Percentiles rank a stretch among this genome's conserved stretches.
These are phyloP conservation scores for Drosophila falleni DNA, from an alignment of 2,888 invertebrate genomes.

Conservation along the genomic window DNA sequence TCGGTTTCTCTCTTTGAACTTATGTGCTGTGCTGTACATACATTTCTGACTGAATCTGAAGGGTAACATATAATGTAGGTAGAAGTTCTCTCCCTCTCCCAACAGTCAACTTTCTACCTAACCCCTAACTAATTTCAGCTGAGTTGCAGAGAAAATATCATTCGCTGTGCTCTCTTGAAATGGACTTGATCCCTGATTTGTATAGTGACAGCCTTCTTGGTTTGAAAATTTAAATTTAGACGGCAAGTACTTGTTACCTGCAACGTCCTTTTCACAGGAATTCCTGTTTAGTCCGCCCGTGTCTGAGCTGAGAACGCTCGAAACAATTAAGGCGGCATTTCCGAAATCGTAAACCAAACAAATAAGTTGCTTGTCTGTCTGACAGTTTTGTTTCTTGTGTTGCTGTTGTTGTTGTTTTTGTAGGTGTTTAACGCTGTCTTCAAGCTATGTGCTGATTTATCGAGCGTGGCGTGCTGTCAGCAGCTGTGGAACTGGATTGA, in stretches of 20 bases:
- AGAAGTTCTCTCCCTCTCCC: slow-evolving; percentile 7
- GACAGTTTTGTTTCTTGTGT: slow-evolving; percentile 6
- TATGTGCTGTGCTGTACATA: slow-evolving; percentile 31
- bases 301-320: slow-evolving; percentile 37
- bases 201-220: slow-evolving; percentile 6
- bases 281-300: slow-evolving; percentile 19
- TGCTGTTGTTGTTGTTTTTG: slow-evolving; percentile 29
- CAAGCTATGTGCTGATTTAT: slow-evolving; percentile 62
- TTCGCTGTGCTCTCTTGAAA: slow-evolving; percentile 29
- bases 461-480: slow-evolving; percentile 53
- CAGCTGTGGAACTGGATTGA: slow-evolving; percentile 47
- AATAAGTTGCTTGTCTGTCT: slow-evolving; percentile 48
- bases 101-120: slow-evolving; percentile 31
- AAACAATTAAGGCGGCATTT: slow-evolving; percentile 69
- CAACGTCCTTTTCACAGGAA: slow-evolving; percentile 28
- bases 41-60: slow-evolving; percentile 5
- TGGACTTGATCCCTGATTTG: slow-evolving; percentile 50
- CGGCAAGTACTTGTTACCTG: slow-evolving; percentile 35
- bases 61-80: slow-evolving; percentile 9
- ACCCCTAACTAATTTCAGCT: slow-evolving; percentile 33
- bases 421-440: slow-evolving; percentile 30
- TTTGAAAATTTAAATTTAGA: slow-evolving; percentile 33
- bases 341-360: slow-evolving; percentile 58
- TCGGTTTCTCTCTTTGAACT: neutral
- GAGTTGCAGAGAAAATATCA: slow-evolving; percentile 46